phyloP scores from a whole-genome alignment of 2,888 invertebrate genomes.

The Xanthorhoe spadicearia region DNA sequence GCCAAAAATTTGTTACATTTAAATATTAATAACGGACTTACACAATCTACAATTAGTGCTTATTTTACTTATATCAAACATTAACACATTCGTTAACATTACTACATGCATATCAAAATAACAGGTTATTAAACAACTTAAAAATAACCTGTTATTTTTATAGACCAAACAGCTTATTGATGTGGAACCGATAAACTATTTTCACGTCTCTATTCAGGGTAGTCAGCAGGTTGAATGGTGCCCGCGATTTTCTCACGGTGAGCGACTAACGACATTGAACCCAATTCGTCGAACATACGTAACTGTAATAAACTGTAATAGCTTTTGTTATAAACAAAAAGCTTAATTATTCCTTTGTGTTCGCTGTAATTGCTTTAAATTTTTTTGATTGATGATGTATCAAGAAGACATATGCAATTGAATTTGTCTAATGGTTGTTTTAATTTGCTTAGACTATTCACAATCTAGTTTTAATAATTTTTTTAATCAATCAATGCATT shows the following conservation, averaged over 20 bases:
- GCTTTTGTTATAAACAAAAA: conserved; percentile 33
- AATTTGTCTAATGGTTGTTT: conserved; percentile 12
- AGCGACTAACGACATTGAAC: conserved; percentile 57
- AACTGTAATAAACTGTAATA: conserved; percentile 40
- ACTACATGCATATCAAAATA: not conserved
- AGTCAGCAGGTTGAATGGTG: conserved; percentile 36
- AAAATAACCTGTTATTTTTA: not conserved
- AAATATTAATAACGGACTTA: no score
- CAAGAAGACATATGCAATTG: conserved; percentile 2
- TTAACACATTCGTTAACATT: no score
- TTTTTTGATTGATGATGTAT: conserved; percentile 30
- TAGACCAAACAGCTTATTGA: not conserved
- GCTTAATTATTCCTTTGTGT: conserved; percentile 25
- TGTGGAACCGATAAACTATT: not conserved
- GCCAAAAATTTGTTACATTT: no score
- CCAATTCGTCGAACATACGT: conserved; percentile 44
- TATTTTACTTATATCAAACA: no score
- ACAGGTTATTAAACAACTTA: not conserved
- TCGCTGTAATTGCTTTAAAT: conserved; percentile 14
- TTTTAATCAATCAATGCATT: conserved; percentile 16
- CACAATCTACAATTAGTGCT: no score
- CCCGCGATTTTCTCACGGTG: conserved; percentile 57
- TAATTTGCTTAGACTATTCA: conserved; percentile 1
- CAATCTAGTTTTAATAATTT: not conserved
- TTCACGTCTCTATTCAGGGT: not conserved